These are phyloP conservation scores for Drosophila subpulchrella DNA, from an alignment of 1,140 invertebrate genomes.

Conservation along the genomic window DNA sequence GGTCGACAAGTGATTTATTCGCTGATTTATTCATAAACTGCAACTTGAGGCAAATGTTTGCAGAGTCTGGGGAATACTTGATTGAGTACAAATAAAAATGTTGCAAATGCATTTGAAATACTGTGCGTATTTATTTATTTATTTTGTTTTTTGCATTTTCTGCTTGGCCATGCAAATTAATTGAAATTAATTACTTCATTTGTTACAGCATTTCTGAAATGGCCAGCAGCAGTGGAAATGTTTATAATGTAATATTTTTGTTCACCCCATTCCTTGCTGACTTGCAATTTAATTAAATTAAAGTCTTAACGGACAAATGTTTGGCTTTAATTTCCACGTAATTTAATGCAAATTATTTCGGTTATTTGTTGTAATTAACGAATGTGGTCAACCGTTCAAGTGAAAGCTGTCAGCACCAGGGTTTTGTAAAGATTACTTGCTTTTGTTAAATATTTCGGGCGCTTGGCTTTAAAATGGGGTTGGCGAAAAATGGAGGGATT, in stretches of 20 bases:
- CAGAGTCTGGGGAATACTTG: constrained; percentile 30
- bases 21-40: constrained; percentile 61
- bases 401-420: constrained; percentile 36
- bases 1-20: constrained; percentile 31
- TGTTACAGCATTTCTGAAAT: constrained; percentile 25
- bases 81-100: constrained; percentile 31
- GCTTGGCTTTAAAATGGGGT: neutral
- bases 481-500: neutral
- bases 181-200: constrained; percentile 70
- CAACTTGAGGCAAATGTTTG: constrained; percentile 39
- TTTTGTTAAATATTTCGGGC: neutral
- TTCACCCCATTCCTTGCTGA: constrained; percentile 9
- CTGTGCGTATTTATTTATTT: constrained; percentile 22
- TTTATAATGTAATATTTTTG: constrained; percentile 29
- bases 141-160: constrained; percentile 20
- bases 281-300: constrained; percentile 52
- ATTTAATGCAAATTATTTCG: constrained; percentile 11
- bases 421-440: constrained; percentile 10
- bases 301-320: constrained; percentile 51
- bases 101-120: constrained; percentile 39
- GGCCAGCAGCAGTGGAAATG: constrained; percentile 14
- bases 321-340: constrained; percentile 55
- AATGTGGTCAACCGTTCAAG: constrained; percentile 21
- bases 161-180: constrained; percentile 55
- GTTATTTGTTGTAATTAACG: constrained; percentile 45